Base-by-base conservation (phyloP, 2,797 vertebrate genomes). In the Urosaurus nigricauda region DNA sequence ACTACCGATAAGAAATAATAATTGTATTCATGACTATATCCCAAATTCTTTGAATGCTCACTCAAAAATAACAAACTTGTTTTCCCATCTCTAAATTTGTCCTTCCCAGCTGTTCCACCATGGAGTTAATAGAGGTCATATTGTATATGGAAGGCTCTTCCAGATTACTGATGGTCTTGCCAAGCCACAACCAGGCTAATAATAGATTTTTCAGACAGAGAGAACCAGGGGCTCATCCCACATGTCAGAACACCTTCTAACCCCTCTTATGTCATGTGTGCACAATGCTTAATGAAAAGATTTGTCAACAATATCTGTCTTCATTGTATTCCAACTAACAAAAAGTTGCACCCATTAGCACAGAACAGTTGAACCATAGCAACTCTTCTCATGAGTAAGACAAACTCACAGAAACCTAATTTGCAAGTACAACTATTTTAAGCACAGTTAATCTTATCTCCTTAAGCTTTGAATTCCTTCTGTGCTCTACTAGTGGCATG, bases 391-490 rank as follows among this genome's bases (percentile, higher is more conserved):
- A 71, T 40, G 53, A 63, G 43, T 40, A 75, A 37, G 56, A 17
- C 29, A 85, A 58, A 79, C 51, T 89, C 19, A 16, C 40, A 32
- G 37, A 74, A 75, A 47, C 47, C 43, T 68, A 7, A 77, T 63
- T 82, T 75, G 73, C 32, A 60, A 8, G 26, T 43, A 11, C 58
- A 68, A 68, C 79, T 75, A 81, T 89, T 81, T 82, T 75, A 56
- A 40, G 88, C 79, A 12, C 75, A 65, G 16, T 86, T 75, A 68
- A 81, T 82, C 86, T 87, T 89, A 89, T 89, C 79, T 19, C 21
- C 43, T 43, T 40, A 26, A 56, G 35, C 88, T 43, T 43, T 43
- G 71, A 65, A 68, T 89, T 70, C 73, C 84, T 85, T 63, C 47
- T 81, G 43, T 81, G 35, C 60, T 29, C 5, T 79, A 26, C 29